Conservation (phyloP, 1,140 invertebrate genomes). For the Rhysida immarginata region DNA sequence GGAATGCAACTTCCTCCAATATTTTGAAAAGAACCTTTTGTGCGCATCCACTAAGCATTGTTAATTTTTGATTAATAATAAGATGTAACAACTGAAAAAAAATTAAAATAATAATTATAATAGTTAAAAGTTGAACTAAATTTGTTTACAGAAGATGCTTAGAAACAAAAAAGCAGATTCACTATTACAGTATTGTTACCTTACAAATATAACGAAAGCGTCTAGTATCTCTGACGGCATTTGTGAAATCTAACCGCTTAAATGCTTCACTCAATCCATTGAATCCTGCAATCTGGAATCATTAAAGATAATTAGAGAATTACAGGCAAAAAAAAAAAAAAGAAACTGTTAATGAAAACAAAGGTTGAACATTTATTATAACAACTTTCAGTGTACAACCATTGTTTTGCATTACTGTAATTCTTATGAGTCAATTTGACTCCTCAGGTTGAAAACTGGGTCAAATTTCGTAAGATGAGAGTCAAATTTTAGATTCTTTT, state of each 20-base stretch:
- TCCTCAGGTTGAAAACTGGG: too few species aligned
- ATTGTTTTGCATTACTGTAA: too few species aligned
- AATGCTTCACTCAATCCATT: conserved; percentile 90
- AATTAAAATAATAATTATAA: conserved; percentile 1
- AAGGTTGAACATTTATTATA: too few species aligned
- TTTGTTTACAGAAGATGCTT: conserved; percentile 2
- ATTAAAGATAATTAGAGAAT: too few species aligned
- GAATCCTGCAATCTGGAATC: conserved; percentile 86
- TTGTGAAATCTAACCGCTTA: conserved; percentile 80
- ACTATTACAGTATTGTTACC: too few species aligned
- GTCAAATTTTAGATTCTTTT: too few species aligned
- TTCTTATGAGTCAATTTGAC: too few species aligned
- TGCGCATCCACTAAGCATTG: conserved; percentile 74
- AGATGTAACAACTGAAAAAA: conserved; percentile 53
- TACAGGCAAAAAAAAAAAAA: too few species aligned
- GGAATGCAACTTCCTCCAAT: conserved; percentile 80
- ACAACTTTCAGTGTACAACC: too few species aligned
- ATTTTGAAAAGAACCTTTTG: conserved; percentile 84
- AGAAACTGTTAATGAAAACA: too few species aligned
- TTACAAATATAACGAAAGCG: conserved; percentile 94
- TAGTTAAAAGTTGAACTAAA: too few species aligned
- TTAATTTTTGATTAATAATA: conserved; percentile 66
- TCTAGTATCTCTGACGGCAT: conserved; percentile 80
- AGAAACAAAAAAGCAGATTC: conserved; percentile 11
- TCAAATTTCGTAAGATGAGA: too few species aligned